These are phyloP conservation scores for Lithobates pipiens DNA, from an alignment of 2,797 vertebrate species.

Conservation along the genomic window DNA sequence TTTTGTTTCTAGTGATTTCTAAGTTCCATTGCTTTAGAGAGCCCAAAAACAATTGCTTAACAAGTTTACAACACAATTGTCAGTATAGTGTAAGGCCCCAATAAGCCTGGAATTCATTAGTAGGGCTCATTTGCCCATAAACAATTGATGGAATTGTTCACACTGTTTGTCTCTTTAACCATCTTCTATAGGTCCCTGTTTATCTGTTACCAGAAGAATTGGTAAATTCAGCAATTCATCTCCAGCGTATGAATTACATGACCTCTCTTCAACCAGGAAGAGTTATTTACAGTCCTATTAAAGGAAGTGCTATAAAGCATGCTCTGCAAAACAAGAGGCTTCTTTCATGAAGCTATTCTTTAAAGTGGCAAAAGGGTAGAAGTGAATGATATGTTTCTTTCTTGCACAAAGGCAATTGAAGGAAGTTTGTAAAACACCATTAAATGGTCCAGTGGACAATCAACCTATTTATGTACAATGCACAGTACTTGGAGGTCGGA, in stretches of 20 bases:
- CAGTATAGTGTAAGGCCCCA: too few species aligned
- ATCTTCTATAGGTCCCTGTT: not conserved
- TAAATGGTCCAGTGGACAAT: constrained; percentile 18
- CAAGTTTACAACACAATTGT: not conserved
- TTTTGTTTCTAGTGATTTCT: too few species aligned
- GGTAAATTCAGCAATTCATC: constrained; percentile 22
- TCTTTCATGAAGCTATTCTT: constrained; percentile 29
- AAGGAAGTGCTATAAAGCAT: constrained; percentile 17
- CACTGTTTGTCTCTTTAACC: not conserved
- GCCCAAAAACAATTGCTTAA: not conserved
- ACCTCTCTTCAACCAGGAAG: constrained; percentile 19
- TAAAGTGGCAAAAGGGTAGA: constrained; percentile 19
- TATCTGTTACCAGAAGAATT: not conserved
- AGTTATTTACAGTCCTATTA: constrained; percentile 49
- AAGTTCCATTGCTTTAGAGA: not conserved
- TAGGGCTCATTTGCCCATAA: not conserved
- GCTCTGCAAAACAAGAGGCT: constrained; percentile 26
- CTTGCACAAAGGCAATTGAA: constrained; percentile 28
- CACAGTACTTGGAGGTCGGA: not conserved
- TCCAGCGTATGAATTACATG: constrained; percentile 21
- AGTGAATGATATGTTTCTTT: constrained; percentile 18
- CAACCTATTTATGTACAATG: not conserved
- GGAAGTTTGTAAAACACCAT: constrained; percentile 28
- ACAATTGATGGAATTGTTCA: not conserved
- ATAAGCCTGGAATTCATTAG: not conserved